Conservation (phyloP, 2,888 invertebrate genomes). For the Cantharis nigra region DNA sequence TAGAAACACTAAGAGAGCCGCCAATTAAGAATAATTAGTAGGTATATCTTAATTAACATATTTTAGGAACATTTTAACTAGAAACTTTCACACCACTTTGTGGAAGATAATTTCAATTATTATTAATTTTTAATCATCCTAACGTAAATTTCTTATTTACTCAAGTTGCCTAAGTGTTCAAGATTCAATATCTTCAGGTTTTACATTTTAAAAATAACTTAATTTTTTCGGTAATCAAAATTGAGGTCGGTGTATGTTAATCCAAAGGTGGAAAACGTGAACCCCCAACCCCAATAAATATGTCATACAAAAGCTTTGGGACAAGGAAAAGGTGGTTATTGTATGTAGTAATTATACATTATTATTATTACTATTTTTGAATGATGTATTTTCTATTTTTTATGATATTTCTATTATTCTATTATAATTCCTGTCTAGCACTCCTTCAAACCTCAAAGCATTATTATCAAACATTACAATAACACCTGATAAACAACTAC, state of each 20-base stretch:
- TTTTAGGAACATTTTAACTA: conserved; percentile 29
- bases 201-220: too few species aligned
- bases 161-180: not conserved
- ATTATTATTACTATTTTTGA: not conserved
- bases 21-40: conserved; percentile 38
- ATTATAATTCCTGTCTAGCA: not conserved
- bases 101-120: not conserved
- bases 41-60: conserved; percentile 35
- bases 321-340: not conserved
- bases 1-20: conserved; percentile 29
- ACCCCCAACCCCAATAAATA: too few species aligned
- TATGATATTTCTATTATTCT: too few species aligned
- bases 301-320: not conserved
- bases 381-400: not conserved
- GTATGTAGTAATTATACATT: not conserved
- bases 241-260: too few species aligned
- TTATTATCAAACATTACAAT: not conserved
- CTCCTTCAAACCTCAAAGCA: not conserved
- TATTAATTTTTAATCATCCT: not conserved
- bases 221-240: too few species aligned
- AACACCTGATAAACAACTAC: not conserved
- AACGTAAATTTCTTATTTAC: not conserved
- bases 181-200: not conserved
- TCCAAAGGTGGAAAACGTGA: too few species aligned
- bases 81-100: conserved; percentile 27